Evolutionary conservation across 2,797 vertebrate genomes (phyloP), one percentile per base, ranked within the genome.

Genomic region (Rachycentron canadum): DNA sequence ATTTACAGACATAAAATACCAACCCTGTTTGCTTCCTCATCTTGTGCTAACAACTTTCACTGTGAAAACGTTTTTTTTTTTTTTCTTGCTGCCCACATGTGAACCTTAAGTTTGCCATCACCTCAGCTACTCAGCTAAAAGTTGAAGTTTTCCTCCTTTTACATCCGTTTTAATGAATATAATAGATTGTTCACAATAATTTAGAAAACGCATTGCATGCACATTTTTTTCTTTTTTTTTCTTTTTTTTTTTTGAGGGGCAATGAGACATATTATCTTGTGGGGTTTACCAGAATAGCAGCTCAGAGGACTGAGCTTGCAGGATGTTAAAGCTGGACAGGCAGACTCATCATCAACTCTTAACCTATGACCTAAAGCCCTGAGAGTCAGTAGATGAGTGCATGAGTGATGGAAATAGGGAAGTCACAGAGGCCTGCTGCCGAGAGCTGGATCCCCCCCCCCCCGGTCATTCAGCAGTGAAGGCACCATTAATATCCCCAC

Each of bases 391-490:
- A n/a, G n/a, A n/a, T 62, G 57, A 56, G 73, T 32, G 76, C 28
- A 60, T 64, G 70, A 71, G 10, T 63, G 81, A 79, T 86, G 75
- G 43, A 81, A 92, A 92, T 73, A 67, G 87, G 88, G 91, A 93
- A 93, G 91, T 92, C 30, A 52, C 80, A 19, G 72, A 84, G 90
- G 92, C 92, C 91, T 84, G 74, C 60, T 13, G 77, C 69, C 55
- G 6, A 73, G 36, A 56, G 66, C 66, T 60, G 47, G 30, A 40
- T 40, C 43, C 30, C 32, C 38, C 69, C 36, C 36, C 43, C 30
- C 32, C 38, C 69, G 30, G 69, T 74, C 80, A 79, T 0, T 73
- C 69, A 81, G 38, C 69, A 32, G 32, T 14, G 26, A 67, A 17
- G 25, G 10, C 32, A 45, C 13, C 52, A 50, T 40, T 7, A 45